Evolutionary conservation across 2,888 invertebrate species (phyloP), one percentile per base, ranked within the genome.

Genomic region (Scaeva pyrastri): DNA sequence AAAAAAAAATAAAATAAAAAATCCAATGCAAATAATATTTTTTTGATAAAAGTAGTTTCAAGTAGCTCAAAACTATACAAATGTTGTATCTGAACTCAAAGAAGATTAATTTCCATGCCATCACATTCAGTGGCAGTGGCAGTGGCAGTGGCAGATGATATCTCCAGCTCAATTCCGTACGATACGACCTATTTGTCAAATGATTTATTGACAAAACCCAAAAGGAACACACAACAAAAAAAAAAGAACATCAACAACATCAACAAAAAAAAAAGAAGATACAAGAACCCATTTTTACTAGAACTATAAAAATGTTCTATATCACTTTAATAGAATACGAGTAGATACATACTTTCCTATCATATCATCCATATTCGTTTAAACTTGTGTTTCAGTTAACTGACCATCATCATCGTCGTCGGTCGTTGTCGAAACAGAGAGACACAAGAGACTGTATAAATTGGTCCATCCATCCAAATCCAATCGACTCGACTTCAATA

Each of bases 131-230:
- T 31, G 4, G 31, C 7, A 3, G 31, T 6, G 3, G 3, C 31
- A n/a, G n/a, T n/a, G n/a, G n/a, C n/a, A n/a, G n/a, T 11, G 10
- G 2, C 8, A 60, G 58, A 60, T 60, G 58, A 39, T 60, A 58
- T 58, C 56, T 56, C 36, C 36, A 56, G 16, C 36, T 31, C 31
- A 58, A 19, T 60, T 60, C 16, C 60, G 21, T 60, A 41, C 31
- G 60, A 60, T 39, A 41, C 60, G 60, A 60, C 60, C 60, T 60
- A 60, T 60, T 60, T 60, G 60, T 41, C 60, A 60, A 60, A 60
- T 60, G 60, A 60, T 60, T 60, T 60, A 60, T 60, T 60, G 39
- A 60, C 14, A 14, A 60, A 14, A 60, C 14, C n/a, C 7, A 60
- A 60, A 41, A 39, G 39, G 8, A 19, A 41, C 3, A 16, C 6